Conservation (phyloP, 2,797 vertebrate species). For the Leontopithecus rosalia region DNA sequence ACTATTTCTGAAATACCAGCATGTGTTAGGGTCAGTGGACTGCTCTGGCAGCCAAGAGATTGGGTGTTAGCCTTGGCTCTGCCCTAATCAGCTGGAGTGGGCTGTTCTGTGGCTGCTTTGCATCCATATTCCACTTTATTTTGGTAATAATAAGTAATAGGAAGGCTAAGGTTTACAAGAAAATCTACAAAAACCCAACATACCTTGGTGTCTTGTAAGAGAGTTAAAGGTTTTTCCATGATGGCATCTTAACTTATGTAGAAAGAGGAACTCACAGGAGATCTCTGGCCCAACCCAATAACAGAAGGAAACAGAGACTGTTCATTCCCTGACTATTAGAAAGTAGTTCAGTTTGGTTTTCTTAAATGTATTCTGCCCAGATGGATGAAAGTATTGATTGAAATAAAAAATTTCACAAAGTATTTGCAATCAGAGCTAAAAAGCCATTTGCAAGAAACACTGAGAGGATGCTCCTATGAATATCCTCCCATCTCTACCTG, state of each 20-base stretch:
- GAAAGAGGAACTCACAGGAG: background rate
- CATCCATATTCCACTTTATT: background rate
- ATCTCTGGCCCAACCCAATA: background rate
- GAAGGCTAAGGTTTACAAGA: background rate
- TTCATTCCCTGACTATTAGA: background rate
- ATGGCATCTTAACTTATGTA: background rate
- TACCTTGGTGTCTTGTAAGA: background rate
- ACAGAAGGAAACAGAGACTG: background rate
- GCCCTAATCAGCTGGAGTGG: background rate
- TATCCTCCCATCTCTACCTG: background rate
- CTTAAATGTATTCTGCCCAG: background rate
- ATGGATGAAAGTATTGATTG: background rate
- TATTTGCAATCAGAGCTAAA: background rate
- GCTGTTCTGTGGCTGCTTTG: too few species aligned
- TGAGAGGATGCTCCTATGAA: background rate
- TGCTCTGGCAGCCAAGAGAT: background rate
- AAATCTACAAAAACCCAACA: background rate
- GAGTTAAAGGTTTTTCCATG: too few species aligned
- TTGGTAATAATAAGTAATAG: background rate
- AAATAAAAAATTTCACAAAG: constrained; percentile 6
- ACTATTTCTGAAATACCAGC: background rate
- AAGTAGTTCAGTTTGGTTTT: background rate
- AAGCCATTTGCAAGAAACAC: background rate
- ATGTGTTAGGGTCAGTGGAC: background rate
- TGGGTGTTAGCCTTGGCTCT: background rate